A percentile compares a stretch with the other conserved stretches of the same genome.
These are phyloP conservation scores for Amblyopsis hoosieri DNA, from an alignment of 2,797 vertebrate genomes.

Conservation along the genomic window DNA sequence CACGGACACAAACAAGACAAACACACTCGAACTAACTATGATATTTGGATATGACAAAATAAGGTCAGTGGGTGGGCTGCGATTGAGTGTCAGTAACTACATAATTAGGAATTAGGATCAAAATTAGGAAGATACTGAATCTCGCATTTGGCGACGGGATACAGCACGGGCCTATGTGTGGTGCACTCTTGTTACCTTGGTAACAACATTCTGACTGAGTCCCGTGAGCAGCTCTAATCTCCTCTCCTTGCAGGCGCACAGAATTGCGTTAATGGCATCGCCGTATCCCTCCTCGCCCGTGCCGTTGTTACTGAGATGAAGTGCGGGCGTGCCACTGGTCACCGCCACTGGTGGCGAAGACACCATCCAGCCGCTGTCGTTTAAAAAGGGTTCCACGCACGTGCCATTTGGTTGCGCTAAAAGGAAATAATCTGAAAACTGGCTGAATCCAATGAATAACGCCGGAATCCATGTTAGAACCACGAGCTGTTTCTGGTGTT, in stretches of 20 bases:
- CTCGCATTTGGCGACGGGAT: no score
- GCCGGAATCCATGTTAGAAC: conserved; percentile 96
- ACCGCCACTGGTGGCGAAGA: conserved; percentile 27
- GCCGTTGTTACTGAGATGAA: conserved; percentile 42
- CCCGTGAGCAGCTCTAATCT: conserved; percentile 88
- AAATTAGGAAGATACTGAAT: no score
- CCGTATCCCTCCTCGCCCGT: conserved; percentile 47
- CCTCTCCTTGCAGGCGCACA: conserved; percentile 87
- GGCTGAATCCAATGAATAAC: conserved; percentile 93
- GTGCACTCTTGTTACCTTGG: conserved; percentile 85
- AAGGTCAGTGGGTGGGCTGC: conserved; percentile 56
- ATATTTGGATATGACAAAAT: conserved; percentile 20
- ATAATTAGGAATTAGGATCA: no score
- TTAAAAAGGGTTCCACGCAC: conserved; percentile 76
- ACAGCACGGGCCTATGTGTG: conserved; percentile 2
- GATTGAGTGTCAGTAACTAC: conserved; percentile 31
- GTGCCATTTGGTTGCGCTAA: conserved; percentile 88
- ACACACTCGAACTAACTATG: not conserved
- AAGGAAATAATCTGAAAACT: conserved; percentile 95
- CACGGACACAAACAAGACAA: no score
- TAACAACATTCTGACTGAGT: conserved; percentile 94
- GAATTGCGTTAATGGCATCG: conserved; percentile 51
- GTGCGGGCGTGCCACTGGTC: conserved; percentile 37
- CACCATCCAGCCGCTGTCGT: conserved; percentile 68
- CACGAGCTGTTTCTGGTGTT: conserved; percentile 88